Base-by-base conservation (phyloP, 2,113 vertebrate genomes). In the Egretta garzetta region DNA sequence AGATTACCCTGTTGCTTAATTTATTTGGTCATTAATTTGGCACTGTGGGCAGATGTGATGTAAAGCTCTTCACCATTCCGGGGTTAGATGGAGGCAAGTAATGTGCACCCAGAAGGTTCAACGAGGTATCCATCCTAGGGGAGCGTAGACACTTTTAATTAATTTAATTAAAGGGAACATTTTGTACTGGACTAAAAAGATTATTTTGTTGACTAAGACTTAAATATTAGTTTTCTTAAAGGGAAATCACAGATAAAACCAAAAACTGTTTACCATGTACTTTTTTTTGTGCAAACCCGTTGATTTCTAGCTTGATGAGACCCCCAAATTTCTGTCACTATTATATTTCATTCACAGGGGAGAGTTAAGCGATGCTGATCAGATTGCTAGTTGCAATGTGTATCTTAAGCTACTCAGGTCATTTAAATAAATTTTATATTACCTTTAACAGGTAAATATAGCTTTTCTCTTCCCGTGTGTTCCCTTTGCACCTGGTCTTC, bases 21-120 rank as follows among this genome's bases (percentile, higher is more conserved):
- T 93, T 90, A 59, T 96, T 96, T 87, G 88, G 79, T 93, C 92
- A 72, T 96, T 97, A 96, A 91, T 83, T 66, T 58, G 74, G 86
- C 83, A 83, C 87, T 30, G 74, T 68, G 94, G 93, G 93, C 80
- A 96, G 93, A 70, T 68, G 93, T 71, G 94, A 97, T 92, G 91
- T 92, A 93, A 97, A 97, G 90, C 39, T 79, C 73, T 89, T 83
- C 86, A 71, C 94, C 80, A 21, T 87, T 47, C 82, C 8, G 33
- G 84, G 79, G 75, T 72, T 72, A 93, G 94, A 95, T 5, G 77
- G 93, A 97, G 96, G 88, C 71, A 93, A 94, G 71, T 89, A 68
- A 58, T 93, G 93, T 94, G 90, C 87, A 92, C 88, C 66, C 88
- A 66, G 68, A 88, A 97, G 75, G 90, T 96, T 96, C 92, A 91